phyloP scores from a whole-genome alignment of 1,140 invertebrate species.

The Euura saliciscinereae region DNA sequence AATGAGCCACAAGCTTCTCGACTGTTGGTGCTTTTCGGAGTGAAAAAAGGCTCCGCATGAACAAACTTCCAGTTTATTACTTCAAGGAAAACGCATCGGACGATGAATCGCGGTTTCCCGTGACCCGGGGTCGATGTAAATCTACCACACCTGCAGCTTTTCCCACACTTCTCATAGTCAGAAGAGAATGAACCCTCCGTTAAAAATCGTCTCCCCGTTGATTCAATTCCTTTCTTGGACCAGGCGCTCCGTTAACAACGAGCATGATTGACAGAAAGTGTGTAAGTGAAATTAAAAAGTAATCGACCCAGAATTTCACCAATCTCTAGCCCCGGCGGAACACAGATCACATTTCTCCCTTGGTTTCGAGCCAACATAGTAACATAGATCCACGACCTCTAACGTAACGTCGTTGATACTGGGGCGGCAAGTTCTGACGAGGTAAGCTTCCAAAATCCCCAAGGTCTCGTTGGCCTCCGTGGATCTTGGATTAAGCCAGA shows the following conservation, averaged over 20 bases:
- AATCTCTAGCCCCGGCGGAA: too few species aligned
- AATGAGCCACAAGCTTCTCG: too few species aligned
- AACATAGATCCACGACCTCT: background rate
- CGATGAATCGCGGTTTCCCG: background rate
- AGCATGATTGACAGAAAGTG: too few species aligned
- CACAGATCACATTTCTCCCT: too few species aligned
- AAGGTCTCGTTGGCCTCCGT: background rate
- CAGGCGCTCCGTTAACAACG: too few species aligned
- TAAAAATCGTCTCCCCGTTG: background rate
- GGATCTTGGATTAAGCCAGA: conserved; percentile 2
- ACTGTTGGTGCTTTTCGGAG: too few species aligned
- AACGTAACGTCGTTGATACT: background rate
- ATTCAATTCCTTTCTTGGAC: background rate
- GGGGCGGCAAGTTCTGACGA: background rate
- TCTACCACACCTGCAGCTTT: background rate
- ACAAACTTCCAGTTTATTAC: too few species aligned
- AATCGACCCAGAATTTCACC: too few species aligned
- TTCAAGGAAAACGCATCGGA: too few species aligned
- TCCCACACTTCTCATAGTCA: background rate
- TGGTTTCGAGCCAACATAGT: background rate
- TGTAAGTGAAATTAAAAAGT: too few species aligned
- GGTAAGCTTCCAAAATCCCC: background rate
- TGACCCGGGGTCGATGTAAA: background rate
- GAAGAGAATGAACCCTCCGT: background rate
- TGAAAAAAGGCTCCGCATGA: too few species aligned